Base-by-base conservation (phyloP, 2,888 invertebrate genomes). In the Idaea aversata region DNA sequence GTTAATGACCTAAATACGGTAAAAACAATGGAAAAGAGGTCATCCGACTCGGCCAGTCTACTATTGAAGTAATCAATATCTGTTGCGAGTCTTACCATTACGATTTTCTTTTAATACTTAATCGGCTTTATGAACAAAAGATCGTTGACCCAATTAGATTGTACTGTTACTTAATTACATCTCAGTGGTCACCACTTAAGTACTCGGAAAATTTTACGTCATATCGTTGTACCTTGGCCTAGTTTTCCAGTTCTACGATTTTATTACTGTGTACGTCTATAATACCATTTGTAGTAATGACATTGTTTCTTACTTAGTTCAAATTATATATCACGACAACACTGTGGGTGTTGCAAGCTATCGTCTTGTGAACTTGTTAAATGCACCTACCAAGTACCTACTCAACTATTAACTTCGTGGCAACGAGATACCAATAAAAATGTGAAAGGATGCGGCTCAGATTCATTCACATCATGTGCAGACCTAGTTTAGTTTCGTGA, bases 1-100 rank as follows among this genome's bases (percentile, higher is more conserved):
- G 91, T 87, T 90, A 90, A 90, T 91, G 91, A 92, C 91, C 91
- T 76, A 90, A 82, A 84, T 85, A 76, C 67, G 68, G 59, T 70
- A 66, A 71, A 75, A 70, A 70, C 72, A 67, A 71, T 65, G 61
- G 64, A 69, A 25, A 69, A 67, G 70, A 71, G 70, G 72, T 77
- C 72, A 75, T 71, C 70, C 62, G 67, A 68, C 68, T 66, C 68
- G 69, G 66, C 64, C 66, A 71, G 71, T 74, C 72, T 69, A 70
- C 66, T 66, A 34, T 62, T 58, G 64, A 64, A 69, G 69, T 66
- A 65, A 67, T 63, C 38, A 35, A 69, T 75, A 65, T 74, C 47
- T 10, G 47, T 47, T 10, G 13, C 47, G 47, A 47, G 47, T 47
- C 10, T 25, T 47, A 38, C 38, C 38, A 38, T 38, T 38, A 47